Evolutionary conservation across 2,888 invertebrate species (phyloP).

Genomic region (Calliscelio sp.): DNA sequence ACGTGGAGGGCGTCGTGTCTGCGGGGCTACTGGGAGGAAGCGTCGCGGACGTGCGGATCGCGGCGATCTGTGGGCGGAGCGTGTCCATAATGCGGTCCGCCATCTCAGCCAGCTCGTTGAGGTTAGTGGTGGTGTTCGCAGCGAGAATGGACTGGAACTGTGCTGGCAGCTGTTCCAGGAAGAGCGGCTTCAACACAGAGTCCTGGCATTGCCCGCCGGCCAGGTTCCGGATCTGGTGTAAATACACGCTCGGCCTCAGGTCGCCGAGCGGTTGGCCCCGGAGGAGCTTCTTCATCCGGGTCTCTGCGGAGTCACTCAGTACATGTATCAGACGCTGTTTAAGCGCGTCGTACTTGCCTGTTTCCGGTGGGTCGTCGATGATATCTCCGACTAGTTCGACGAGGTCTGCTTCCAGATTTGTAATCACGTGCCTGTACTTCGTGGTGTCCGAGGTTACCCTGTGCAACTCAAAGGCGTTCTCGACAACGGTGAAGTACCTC

Average conservation of each 20-base stretch:
- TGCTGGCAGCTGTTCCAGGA: neutral
- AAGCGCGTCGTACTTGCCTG: constrained; percentile 10
- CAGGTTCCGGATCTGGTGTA: neutral
- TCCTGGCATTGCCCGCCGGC: neutral
- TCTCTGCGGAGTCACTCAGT: neutral
- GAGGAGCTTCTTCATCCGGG: neutral
- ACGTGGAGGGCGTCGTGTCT: neutral
- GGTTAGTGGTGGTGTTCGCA: neutral
- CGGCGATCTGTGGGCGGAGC: neutral
- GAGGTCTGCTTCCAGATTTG: constrained; percentile 15
- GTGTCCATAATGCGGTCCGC: neutral
- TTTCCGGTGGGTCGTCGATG: constrained; percentile 2
- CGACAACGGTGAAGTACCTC: constrained; percentile 26
- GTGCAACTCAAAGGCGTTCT: constrained; percentile 16
- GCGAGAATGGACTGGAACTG: neutral
- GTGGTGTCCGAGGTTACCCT: constrained; percentile 13
- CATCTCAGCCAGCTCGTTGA: neutral
- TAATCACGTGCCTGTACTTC: constrained; percentile 10
- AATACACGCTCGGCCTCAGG: constrained; percentile 32
- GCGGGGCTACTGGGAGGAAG: neutral
- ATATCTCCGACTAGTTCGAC: constrained; percentile 39
- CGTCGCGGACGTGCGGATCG: neutral
- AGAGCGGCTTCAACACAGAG: neutral
- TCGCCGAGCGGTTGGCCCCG: constrained; percentile 24
- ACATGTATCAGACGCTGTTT: neutral